Conservation (phyloP, 2,113 vertebrate species). For the Syngnathus typhle region DNA sequence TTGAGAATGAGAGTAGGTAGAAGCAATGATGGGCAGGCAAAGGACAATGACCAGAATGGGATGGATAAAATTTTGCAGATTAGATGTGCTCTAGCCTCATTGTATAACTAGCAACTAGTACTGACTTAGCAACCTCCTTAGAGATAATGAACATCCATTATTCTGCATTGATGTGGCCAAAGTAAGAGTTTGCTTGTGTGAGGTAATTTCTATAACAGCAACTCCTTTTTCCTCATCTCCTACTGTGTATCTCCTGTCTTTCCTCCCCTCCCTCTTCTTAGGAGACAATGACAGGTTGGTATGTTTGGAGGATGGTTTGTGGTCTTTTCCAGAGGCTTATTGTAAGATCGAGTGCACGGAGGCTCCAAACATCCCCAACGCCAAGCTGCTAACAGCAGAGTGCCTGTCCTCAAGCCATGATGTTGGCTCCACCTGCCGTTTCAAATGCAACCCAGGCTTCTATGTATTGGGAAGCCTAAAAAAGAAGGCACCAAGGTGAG, state of each 20-base stretch:
- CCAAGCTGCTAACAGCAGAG: conserved; percentile 73
- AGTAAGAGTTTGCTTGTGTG: neutral
- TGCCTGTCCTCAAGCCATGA: conserved; percentile 80
- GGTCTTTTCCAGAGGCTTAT: conserved; percentile 93
- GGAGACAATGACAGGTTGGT: conserved; percentile 82
- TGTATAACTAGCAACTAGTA: neutral
- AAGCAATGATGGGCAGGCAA: neutral
- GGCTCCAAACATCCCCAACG: conserved; percentile 65
- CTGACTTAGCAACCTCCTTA: neutral
- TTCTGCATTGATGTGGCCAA: neutral
- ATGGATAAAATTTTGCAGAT: too few relatives aligned
- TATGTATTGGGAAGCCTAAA: conserved; percentile 64
- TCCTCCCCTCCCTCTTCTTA: conserved; percentile 49
- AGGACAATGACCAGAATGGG: too few relatives aligned
- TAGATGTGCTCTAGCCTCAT: too few relatives aligned
- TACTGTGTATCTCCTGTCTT: neutral
- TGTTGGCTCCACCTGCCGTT: conserved; percentile 82
- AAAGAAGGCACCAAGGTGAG: conserved; percentile 76
- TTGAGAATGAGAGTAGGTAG: neutral
- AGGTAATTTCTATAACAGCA: neutral
- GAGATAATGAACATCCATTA: neutral
- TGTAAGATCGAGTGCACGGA: conserved; percentile 87
- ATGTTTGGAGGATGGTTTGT: conserved; percentile 88
- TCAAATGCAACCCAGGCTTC: conserved; percentile 87
- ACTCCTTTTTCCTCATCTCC: neutral